phyloP scores from a whole-genome alignment of 2,113 vertebrate genomes.

The Epinephelus moara region DNA sequence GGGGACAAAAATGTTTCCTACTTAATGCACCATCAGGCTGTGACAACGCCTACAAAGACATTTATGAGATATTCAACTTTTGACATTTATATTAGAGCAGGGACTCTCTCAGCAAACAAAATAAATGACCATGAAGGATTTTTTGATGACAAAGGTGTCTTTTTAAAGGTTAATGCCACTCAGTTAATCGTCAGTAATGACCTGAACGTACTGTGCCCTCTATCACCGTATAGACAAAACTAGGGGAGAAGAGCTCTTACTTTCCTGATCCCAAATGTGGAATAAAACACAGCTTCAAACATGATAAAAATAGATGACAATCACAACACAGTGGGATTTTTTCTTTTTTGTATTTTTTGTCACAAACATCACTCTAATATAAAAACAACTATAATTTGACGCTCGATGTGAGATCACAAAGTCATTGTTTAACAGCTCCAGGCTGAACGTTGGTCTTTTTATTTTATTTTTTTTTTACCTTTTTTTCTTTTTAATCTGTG shows the following conservation, averaged over 20 bases:
- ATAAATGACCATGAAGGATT: background rate
- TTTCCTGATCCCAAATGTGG: background rate
- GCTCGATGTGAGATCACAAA: background rate
- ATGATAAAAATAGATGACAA: background rate
- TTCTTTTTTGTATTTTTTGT: background rate
- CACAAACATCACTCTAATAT: background rate
- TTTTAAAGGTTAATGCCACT: conserved; percentile 41
- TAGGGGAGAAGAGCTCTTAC: background rate
- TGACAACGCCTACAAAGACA: background rate
- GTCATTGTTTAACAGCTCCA: conserved; percentile 32
- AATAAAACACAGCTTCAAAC: background rate
- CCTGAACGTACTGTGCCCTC: background rate
- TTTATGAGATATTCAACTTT: conserved; percentile 9
- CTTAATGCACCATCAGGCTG: conserved; percentile 11
- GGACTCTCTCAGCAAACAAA: background rate
- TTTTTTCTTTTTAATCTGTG: too few relatives aligned
- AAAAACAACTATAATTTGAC: background rate
- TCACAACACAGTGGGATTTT: background rate
- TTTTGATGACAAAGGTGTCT: background rate
- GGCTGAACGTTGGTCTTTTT: conserved; percentile 13
- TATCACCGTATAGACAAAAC: background rate
- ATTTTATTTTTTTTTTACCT: background rate
- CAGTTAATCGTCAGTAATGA: background rate
- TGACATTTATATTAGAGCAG: conserved; percentile 42
- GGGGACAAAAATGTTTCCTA: conserved; percentile 9